Evolutionary conservation across 2,113 vertebrate species (phyloP).

Genomic region (Pseudopipra pipra): DNA sequence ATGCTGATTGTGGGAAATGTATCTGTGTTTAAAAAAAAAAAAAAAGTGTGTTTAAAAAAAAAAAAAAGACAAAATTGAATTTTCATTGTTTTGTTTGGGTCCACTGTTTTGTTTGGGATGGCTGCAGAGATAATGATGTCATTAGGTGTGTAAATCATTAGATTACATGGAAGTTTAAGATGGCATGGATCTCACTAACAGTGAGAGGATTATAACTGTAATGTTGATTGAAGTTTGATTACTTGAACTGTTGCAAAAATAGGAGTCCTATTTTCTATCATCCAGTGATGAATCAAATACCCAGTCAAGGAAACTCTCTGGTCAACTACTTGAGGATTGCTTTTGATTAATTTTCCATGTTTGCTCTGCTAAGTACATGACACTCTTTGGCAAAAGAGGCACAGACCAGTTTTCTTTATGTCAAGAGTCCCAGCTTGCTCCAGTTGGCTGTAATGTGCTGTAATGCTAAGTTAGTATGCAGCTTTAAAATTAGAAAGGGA

Average conservation of each 20-base stretch:
- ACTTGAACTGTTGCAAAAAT: neutral
- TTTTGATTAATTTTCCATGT: neutral
- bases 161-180: neutral
- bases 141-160: neutral
- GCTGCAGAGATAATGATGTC: neutral
- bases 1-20: neutral
- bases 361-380: neutral
- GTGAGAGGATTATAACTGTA: neutral
- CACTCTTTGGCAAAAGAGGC: neutral
- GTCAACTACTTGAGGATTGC: neutral
- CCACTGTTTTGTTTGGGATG: neutral
- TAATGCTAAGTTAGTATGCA: neutral
- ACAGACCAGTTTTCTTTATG: neutral
- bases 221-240: neutral
- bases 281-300: neutral
- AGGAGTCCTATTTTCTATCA: accelerated
- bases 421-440: neutral
- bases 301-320: neutral
- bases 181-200: neutral
- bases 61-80: neutral
- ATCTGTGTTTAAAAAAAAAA: neutral
- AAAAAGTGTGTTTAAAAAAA: neutral
- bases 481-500: neutral
- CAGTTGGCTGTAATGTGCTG: neutral
- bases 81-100: neutral